Evolutionary conservation across 2,797 vertebrate genomes (phyloP).

Genomic region (Babyrousa celebensis): DNA sequence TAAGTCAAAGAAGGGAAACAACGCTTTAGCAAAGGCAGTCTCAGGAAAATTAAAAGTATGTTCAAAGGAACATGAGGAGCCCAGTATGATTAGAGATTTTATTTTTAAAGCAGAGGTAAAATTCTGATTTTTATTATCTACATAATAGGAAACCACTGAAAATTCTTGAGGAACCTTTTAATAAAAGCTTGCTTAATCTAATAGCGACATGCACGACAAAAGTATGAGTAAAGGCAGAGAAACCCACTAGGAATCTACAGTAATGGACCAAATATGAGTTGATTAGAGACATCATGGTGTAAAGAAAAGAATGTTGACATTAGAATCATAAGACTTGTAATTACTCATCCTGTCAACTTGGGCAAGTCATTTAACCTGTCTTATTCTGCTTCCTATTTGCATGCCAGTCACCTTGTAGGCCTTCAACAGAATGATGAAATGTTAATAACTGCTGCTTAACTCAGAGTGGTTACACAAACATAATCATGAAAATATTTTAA

Average conservation of each 20-base stretch:
- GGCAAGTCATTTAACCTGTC: conserved; percentile 60
- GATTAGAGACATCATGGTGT: background rate
- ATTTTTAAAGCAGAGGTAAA: conserved; percentile 17
- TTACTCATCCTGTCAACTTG: conserved; percentile 58
- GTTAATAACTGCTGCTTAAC: conserved; percentile 58
- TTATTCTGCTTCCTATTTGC: conserved; percentile 73
- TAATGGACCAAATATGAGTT: conserved; percentile 62
- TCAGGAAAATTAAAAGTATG: conserved; percentile 26
- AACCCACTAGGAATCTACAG: background rate
- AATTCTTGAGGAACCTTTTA: background rate
- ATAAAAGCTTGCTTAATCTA: conserved; percentile 44
- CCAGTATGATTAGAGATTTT: conserved; percentile 15
- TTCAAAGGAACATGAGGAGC: background rate
- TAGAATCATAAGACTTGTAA: conserved; percentile 63
- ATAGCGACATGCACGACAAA: background rate
- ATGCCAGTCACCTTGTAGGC: conserved; percentile 37
- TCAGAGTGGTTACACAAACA: conserved; percentile 39
- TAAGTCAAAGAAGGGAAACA: conserved; percentile 33
- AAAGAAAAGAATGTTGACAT: conserved; percentile 73
- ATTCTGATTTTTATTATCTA: conserved; percentile 8
- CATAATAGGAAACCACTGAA: conserved; percentile 22
- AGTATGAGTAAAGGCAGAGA: conserved; percentile 52
- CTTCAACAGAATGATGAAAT: conserved; percentile 53
- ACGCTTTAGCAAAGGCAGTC: background rate
- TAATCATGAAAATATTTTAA: background rate